Percentiles rank a stretch among this genome's conserved stretches.
phyloP scores from a whole-genome alignment of 2,888 invertebrate genomes.

The Drosophila limbata region DNA sequence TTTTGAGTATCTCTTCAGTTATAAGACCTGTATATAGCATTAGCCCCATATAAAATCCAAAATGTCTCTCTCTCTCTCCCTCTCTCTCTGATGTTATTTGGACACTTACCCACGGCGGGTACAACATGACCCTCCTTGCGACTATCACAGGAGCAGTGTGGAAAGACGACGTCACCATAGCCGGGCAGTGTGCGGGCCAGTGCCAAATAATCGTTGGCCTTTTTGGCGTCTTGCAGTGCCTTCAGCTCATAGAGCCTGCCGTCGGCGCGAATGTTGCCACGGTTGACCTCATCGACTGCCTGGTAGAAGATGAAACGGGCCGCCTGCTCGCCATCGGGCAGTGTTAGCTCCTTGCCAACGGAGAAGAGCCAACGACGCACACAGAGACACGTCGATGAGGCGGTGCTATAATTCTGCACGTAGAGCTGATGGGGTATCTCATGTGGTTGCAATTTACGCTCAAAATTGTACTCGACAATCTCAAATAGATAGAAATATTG shows the following conservation, averaged over 20 bases:
- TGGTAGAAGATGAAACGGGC: constrained; percentile 96
- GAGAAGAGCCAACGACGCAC: constrained; percentile 95
- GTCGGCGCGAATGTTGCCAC: constrained; percentile 95
- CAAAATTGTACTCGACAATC: constrained; percentile 98
- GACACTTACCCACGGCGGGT: constrained; percentile 88
- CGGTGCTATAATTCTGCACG: constrained; percentile 99
- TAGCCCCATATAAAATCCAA: not conserved
- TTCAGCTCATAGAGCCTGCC: constrained; percentile 98
- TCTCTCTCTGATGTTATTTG: not conserved
- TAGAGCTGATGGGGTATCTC: constrained; percentile 99
- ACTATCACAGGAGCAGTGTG: constrained; percentile 96
- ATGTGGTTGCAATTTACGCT: constrained; percentile 95
- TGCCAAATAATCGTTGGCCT: constrained; percentile 94
- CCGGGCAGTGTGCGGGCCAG: constrained; percentile 94
- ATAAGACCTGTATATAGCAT: not conserved
- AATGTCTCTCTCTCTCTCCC: not conserved
- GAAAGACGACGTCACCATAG: constrained; percentile 97
- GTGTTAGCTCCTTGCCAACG: constrained; percentile 88
- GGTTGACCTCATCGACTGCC: constrained; percentile 97
- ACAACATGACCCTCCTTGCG: constrained; percentile 94
- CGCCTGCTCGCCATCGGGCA: constrained; percentile 90
- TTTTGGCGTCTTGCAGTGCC: constrained; percentile 95
- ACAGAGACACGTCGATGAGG: constrained; percentile 96
- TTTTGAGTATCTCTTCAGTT: not conserved
- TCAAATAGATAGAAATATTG: constrained; percentile 98